Evolutionary conservation across 2,888 invertebrate genomes (phyloP), one percentile per base, ranked within the genome.

Genomic region (Drosophila silvestris): DNA sequence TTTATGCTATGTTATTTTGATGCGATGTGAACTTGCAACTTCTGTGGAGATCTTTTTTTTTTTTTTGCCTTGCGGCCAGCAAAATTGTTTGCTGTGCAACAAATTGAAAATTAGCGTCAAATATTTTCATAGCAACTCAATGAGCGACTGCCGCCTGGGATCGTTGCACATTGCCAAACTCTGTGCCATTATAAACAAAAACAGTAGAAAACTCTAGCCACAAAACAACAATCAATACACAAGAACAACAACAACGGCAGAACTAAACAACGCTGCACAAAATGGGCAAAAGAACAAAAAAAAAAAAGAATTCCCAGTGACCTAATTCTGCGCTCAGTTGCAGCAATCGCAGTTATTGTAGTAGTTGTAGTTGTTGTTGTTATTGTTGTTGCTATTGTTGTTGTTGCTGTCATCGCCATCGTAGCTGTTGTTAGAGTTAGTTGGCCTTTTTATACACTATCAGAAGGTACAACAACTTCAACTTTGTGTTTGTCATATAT

Each of bases 271-370:
- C 75, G 75, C 74, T 83, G 82, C 84, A 89, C 79, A 85, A 87
- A 81, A 81, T 76, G 70, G 76, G 65, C 70, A 79, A 76, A 71
- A 74, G 68, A 74, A 74, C 74, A 81, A 61, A 62, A 77, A 67
- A 69, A 53, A 66, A 77, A 82, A 84, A 89, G 79, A 89, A 87
- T 87, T 89, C 89, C 86, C 86, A 86, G 86, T 87, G 86, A 87
- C 86, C 86, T 69, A 89, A 89, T 87, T 87, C 81, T 89, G 82
- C 70, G 54, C 70, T 80, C 64, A 69, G 79, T 81, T 76, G 81
- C 81, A 74, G 81, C 75, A 70, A 81, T 81, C 81, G 78, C 75
- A 79, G 79, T 79, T 79, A 79, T 79, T 79, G 79, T 69, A 67
- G 71, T 69, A 16, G 35, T 35, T 16, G 70, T 26, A 58, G 62